Base-by-base conservation (phyloP, 2,888 invertebrate species). In the Eilema sororculum region DNA sequence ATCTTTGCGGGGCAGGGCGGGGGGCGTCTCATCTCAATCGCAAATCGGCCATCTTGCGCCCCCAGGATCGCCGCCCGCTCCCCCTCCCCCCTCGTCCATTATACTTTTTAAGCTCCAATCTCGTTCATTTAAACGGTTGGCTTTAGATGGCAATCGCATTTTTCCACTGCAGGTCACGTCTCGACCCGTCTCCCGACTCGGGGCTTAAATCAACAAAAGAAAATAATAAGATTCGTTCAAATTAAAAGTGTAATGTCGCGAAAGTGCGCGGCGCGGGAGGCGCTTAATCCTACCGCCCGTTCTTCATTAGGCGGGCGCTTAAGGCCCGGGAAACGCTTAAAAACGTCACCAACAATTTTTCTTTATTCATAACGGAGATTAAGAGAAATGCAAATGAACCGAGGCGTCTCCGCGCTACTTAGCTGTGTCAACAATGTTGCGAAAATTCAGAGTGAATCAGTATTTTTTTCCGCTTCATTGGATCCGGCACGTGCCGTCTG, bases 101-200 rank as follows among this genome's bases (percentile, higher is more conserved):
- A 96, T 96, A 96, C 96, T 96, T 96, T 96, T 96, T 96, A 96
- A 96, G 96, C 96, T 94, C 96, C 96, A 96, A 96, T 96, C 96
- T 96, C 96, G 95, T 96, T 96, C 96, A 96, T 96, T 95, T 96
- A 96, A 96, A 96, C 96, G 96, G 96, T 96, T 96, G 96, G 96
- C 96, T 96, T 96, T 96, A 96, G 96, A 96, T 95, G 94, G 94
- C 96, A 96, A 96, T 96, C 96, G 96, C 96, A 96, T 96, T 96
- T 96, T 96, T 96, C 96, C 96, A 96, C 95, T 95, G 95, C 96
- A 96, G 94, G 96, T 96, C 96, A 96, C 96, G 96, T 96, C 96
- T 93, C 94, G 95, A 90, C 91, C 91, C 93, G 95, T 95, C 96
- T 95, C 94, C 93, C 91, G 93, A 88, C 90, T 93, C 91, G 93